Conservation (phyloP, 2,888 invertebrate genomes). For the Exephanes ischioxanthus region DNA sequence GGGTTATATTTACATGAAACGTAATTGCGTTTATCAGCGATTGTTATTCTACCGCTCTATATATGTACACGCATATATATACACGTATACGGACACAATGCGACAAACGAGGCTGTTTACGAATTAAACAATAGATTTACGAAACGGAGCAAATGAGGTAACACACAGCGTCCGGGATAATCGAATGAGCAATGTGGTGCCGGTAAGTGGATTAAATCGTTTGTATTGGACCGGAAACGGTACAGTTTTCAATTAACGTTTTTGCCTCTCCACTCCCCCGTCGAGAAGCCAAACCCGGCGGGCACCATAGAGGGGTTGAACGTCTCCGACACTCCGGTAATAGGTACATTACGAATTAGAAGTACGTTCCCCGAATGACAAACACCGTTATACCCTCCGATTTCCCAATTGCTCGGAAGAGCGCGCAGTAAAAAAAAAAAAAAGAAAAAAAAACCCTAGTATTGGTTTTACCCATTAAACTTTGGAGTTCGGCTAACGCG, state of each 20-base stretch:
- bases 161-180: slow-evolving; percentile 8
- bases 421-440: not conserved
- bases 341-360: slow-evolving; percentile 39
- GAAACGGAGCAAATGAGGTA: slow-evolving; percentile 20
- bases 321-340: slow-evolving; percentile 20
- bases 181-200: slow-evolving; percentile 27
- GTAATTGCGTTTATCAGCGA: not conserved
- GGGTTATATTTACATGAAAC: not conserved
- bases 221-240: slow-evolving; percentile 29
- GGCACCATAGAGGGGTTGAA: not conserved
- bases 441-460: slow-evolving; percentile 1
- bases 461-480: slow-evolving; percentile 47
- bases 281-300: not conserved
- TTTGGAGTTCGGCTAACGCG: not conserved
- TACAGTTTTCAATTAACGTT: slow-evolving; percentile 67
- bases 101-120: slow-evolving; percentile 17
- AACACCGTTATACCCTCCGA: slow-evolving; percentile 12
- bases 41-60: slow-evolving; percentile 12
- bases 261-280: slow-evolving; percentile 8
- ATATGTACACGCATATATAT: not conserved
- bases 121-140: slow-evolving; percentile 21
- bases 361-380: slow-evolving; percentile 44
- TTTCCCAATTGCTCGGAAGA: not conserved
- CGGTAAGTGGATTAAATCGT: slow-evolving; percentile 37
- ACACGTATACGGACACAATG: not conserved